A percentile compares a stretch with the other conserved stretches of the same genome.
phyloP scores from a whole-genome alignment of 2,113 vertebrate genomes.

The Edolisoma coerulescens region DNA sequence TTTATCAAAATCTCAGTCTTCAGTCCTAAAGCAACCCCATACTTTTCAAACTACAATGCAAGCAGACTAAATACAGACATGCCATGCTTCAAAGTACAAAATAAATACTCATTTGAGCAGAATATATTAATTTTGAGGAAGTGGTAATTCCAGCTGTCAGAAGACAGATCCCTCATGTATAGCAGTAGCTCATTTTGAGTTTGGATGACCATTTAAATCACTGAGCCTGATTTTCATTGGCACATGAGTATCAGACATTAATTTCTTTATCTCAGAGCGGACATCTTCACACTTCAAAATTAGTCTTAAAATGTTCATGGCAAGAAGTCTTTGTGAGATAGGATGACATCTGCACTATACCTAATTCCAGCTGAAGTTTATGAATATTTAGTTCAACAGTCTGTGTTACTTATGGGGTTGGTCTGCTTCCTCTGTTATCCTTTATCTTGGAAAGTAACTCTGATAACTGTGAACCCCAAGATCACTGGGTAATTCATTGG shows the following conservation, averaged over 20 bases:
- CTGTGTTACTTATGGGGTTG: neutral
- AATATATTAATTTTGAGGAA: neutral
- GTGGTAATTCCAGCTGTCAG: neutral
- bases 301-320: neutral
- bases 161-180: neutral
- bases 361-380: neutral
- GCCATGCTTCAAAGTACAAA: neutral
- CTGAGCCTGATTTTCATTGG: neutral
- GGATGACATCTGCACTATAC: neutral
- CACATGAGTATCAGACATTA: neutral
- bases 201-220: neutral
- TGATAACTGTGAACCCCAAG: neutral
- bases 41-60: neutral
- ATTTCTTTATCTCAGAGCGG: neutral
- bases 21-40: neutral
- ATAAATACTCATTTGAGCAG: neutral
- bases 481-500: neutral
- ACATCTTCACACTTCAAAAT: neutral
- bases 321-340: neutral
- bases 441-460: neutral
- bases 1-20: neutral
- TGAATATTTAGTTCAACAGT: neutral
- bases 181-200: neutral
- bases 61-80: neutral
- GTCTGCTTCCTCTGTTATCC: neutral